These are phyloP conservation scores for Drosophila auraria DNA, from an alignment of 1,140 invertebrate genomes.

Conservation along the genomic window DNA sequence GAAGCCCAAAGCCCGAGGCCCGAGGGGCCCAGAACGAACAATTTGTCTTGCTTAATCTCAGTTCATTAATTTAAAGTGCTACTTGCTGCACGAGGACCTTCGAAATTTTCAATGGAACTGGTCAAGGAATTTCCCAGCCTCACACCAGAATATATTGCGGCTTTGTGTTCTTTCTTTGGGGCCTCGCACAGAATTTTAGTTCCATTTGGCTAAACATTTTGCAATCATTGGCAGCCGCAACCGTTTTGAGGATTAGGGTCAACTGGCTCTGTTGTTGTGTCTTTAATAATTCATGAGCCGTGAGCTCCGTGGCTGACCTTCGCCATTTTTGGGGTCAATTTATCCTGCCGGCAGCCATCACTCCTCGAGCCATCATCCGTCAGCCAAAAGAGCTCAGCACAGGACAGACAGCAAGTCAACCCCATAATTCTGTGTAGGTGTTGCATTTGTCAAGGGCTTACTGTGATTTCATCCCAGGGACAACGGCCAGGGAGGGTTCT, in stretches of 20 bases:
- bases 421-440: constrained; percentile 20
- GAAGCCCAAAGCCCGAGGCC: constrained; percentile 23
- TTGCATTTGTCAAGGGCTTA: constrained; percentile 40
- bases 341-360: constrained; percentile 42
- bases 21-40: constrained; percentile 43
- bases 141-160: constrained; percentile 46
- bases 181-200: constrained; percentile 39
- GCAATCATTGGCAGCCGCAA: constrained; percentile 60
- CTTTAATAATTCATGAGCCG: constrained; percentile 66
- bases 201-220: constrained; percentile 72
- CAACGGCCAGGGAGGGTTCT: background rate
- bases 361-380: constrained; percentile 17
- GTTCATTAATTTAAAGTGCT: constrained; percentile 84
- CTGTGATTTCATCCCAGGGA: constrained; percentile 45
- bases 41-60: constrained; percentile 83
- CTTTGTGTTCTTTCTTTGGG: constrained; percentile 30
- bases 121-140: constrained; percentile 28
- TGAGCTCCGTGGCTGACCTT: constrained; percentile 71
- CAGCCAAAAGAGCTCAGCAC: constrained; percentile 37
- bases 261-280: constrained; percentile 59
- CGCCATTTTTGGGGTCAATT: constrained; percentile 70
- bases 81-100: constrained; percentile 47
- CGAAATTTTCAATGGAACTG: constrained; percentile 18
- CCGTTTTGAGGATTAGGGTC: constrained; percentile 67
- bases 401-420: constrained; percentile 11